Base-by-base conservation (phyloP, 2,888 invertebrate genomes). In the Uloborus plumipes region DNA sequence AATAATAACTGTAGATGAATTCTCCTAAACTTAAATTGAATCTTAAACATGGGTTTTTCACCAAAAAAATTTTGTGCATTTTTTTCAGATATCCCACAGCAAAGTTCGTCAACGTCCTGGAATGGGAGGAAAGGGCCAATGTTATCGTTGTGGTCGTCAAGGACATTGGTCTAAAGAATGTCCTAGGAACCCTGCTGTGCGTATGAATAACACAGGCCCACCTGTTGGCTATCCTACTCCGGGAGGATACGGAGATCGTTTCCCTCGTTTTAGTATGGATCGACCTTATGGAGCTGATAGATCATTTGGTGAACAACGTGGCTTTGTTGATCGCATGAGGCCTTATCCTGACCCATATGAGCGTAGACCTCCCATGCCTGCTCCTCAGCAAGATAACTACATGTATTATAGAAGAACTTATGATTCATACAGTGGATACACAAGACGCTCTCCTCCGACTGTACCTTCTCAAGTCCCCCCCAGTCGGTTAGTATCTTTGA, bases 111-210 rank as follows among this genome's bases (percentile, higher is more conserved):
- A 96, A 90, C 94, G 95, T 89, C 96, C 97, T 88, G 97, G 97
- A 88, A 97, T 97, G 97, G 97, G 97, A 89, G 96, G 96, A 90
- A 96, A 96, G 89, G 96, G 96, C 90, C 96, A 95, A 90, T 97
- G 97, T 91, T 96, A 96, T 91, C 93, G 89, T 86, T 89, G 96
- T 91, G 97, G 97, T 87, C 93, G 95, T 89, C 95, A 95, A 89
- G 97, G 97, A 86, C 97, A 97, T 91, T 97, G 97, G 97, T 96
- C 82, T 1, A 82, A 82, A 18, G 82, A 82, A 55, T 82, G 82
- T 49, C 82, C 82, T 7, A 58, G 82, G 55, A 82, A 82, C 49
- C 82, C 82, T n/a, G 83, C 83, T 77, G 72, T 65, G 4, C 66
- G 83, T 47, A 83, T 66, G 66, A 72, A 64, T 26, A 73, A 77